Evolutionary conservation across 2,113 vertebrate genomes (phyloP).

Genomic region (Otolemur garnettii): DNA sequence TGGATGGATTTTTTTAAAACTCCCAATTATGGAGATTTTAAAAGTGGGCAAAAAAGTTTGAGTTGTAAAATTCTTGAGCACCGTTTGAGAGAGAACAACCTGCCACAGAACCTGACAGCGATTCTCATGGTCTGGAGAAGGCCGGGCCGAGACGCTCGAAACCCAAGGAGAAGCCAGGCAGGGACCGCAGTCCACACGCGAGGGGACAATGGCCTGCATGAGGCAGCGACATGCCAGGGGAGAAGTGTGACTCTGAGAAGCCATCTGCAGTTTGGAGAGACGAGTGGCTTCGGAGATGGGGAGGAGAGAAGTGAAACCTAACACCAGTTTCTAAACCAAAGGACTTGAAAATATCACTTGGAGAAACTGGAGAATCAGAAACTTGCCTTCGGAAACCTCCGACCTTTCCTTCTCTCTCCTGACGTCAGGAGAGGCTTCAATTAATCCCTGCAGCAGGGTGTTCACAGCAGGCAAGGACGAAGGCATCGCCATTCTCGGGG

Average conservation of each 20-base stretch:
- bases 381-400: not conserved
- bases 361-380: not conserved
- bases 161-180: not conserved
- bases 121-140: not conserved
- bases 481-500: not conserved
- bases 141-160: not conserved
- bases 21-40: not conserved
- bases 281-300: not conserved
- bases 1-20: not conserved
- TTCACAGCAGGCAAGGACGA: not conserved
- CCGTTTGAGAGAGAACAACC: not conserved
- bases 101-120: not conserved
- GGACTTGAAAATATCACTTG: not conserved
- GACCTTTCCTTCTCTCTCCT: not conserved
- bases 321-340: not conserved
- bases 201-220: not conserved
- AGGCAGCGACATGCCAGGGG: not conserved
- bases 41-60: not conserved
- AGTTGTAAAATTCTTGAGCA: not conserved
- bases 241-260: not conserved
- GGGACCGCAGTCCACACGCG: not conserved
- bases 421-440: not conserved
- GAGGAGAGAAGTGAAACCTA: not conserved
- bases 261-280: not conserved
- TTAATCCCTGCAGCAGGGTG: not conserved